These are phyloP conservation scores for Morpho helenor DNA, from an alignment of 2,888 invertebrate genomes.

Conservation along the genomic window DNA sequence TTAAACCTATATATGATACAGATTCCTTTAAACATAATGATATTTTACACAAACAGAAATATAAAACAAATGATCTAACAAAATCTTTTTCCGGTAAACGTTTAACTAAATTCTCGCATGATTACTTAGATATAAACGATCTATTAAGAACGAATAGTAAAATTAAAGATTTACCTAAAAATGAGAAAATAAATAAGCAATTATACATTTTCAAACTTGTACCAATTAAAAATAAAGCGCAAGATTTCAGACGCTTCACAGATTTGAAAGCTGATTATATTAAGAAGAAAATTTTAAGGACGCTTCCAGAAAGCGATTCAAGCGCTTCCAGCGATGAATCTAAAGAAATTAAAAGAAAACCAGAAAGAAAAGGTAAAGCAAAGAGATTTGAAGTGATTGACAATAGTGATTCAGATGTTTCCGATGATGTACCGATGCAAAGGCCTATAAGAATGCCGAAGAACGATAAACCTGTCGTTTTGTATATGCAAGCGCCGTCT, in stretches of 20 bases:
- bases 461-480: slow-evolving; percentile 3
- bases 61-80: slow-evolving; percentile 1
- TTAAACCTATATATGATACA: neutral
- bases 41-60: neutral
- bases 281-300: slow-evolving; percentile 17
- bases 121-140: slow-evolving; percentile 31
- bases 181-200: slow-evolving; percentile 4
- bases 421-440: slow-evolving; percentile 8
- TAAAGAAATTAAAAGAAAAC: neutral
- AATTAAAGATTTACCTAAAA: neutral
- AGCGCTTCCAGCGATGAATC: slow-evolving; percentile 11
- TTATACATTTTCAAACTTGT: slow-evolving; percentile 7
- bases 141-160: slow-evolving; percentile 15
- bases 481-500: slow-evolving; percentile 31
- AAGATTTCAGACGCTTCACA: slow-evolving; percentile 6
- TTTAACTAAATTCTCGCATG: slow-evolving; percentile 13
- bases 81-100: neutral
- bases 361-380: neutral
- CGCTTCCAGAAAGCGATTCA: slow-evolving; percentile 7
- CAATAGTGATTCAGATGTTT: slow-evolving; percentile 7
- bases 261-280: neutral
- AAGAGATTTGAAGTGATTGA: slow-evolving; percentile 8
- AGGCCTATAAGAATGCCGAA: neutral
- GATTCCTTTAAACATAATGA: neutral
- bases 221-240: slow-evolving; percentile 5